phyloP scores from a whole-genome alignment of 1,140 invertebrate species.

The Carcinoscorpius rotundicauda region DNA sequence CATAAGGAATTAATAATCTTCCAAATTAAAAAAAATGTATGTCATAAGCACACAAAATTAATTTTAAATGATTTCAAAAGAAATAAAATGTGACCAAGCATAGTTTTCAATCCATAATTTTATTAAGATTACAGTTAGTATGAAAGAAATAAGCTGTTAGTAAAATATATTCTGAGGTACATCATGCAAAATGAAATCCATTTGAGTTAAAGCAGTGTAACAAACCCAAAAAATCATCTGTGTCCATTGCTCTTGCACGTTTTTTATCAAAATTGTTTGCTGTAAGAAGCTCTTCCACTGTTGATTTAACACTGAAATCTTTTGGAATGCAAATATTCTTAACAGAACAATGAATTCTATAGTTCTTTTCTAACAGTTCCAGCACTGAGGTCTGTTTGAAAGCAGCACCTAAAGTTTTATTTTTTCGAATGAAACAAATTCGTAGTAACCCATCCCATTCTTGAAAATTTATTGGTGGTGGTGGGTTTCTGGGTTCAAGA shows the following conservation, averaged over 20 bases:
- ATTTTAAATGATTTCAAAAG: no score
- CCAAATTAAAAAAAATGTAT: no score
- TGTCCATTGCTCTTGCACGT: slow-evolving; percentile 85
- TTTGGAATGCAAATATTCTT: slow-evolving; percentile 66
- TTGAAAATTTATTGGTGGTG: slow-evolving; percentile 87
- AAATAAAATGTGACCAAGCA: no score
- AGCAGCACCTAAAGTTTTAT: slow-evolving; percentile 74
- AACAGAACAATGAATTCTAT: slow-evolving; percentile 70
- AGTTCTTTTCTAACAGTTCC: slow-evolving; percentile 82
- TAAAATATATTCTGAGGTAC: no score
- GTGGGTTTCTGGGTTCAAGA: slow-evolving; percentile 92
- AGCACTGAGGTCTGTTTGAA: slow-evolving; percentile 76
- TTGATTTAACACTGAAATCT: slow-evolving; percentile 74
- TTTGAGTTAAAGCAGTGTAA: slow-evolving; percentile 74
- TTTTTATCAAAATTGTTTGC: slow-evolving; percentile 52
- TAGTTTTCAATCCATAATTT: no score
- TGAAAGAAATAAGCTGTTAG: no score
- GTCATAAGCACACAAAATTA: no score
- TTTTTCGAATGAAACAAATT: slow-evolving; percentile 90
- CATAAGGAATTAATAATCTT: no score
- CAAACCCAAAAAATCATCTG: slow-evolving; percentile 87
- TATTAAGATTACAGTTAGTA: no score
- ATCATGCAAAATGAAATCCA: slow-evolving; percentile 66
- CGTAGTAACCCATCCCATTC: slow-evolving; percentile 97
- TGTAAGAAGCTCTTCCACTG: slow-evolving; percentile 60